A percentile compares a stretch with the other conserved stretches of the same genome.
Evolutionary conservation across 37 sponge, comb jelly and placozoan species (phyloP).

Genomic region (Spongilla lacustris): DNA sequence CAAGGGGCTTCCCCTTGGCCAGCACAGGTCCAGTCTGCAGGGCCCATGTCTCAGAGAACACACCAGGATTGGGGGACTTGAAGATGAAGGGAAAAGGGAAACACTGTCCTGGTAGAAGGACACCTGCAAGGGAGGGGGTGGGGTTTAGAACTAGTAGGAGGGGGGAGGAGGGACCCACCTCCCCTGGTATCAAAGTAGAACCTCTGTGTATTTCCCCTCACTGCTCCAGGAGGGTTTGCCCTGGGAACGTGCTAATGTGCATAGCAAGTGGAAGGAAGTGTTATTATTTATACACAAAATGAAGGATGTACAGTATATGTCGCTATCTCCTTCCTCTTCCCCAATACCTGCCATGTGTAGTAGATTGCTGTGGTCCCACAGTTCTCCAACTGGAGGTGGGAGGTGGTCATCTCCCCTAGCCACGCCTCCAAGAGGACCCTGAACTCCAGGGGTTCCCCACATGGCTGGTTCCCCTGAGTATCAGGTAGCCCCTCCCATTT

Average conservation of each 20-base stretch:
- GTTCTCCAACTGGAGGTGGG: conserved; percentile 74
- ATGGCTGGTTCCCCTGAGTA: neutral
- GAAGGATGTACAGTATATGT: neutral
- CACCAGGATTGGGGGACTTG: conserved; percentile 87
- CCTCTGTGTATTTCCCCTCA: conserved; percentile 75
- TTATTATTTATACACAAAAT: no score
- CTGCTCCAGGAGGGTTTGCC: conserved; percentile 63
- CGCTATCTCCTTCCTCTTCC: no score
- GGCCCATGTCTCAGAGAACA: conserved; percentile 90
- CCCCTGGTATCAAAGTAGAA: conserved; percentile 95
- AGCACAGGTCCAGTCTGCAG: conserved; percentile 82
- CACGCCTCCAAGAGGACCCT: conserved; percentile 73
- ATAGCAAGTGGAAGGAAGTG: no score
- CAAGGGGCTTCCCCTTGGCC: conserved; percentile 61
- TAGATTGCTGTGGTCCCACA: conserved; percentile 87
- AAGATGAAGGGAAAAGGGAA: conserved; percentile 83
- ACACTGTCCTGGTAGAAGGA: conserved; percentile 83
- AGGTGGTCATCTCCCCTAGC: conserved; percentile 38
- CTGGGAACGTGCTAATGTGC: conserved; percentile 55
- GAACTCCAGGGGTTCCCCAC: conserved; percentile 36
- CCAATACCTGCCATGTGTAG: conserved; percentile 88
- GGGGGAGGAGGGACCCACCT: conserved; percentile 43
- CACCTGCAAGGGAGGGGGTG: conserved; percentile 40
- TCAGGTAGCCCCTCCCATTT: conserved; percentile 58
- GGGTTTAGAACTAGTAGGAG: no score